Evolutionary conservation across 2,797 vertebrate species (phyloP).

Genomic region (Sebastes glaucus): DNA sequence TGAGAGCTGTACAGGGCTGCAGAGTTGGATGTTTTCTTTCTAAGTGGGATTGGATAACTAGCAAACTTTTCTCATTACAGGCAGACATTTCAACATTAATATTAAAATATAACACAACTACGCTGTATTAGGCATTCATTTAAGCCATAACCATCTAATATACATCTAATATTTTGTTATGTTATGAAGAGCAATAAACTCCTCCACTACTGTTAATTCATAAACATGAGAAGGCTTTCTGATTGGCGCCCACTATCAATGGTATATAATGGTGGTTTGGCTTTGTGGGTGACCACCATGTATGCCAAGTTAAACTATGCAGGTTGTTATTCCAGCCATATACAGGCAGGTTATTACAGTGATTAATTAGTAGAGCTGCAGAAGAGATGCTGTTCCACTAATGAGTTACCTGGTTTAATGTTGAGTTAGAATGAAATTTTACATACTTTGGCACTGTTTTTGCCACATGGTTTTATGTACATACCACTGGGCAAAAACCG

Average conservation of each 20-base stretch:
- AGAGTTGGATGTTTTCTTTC: background rate
- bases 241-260: background rate
- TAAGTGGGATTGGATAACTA: background rate
- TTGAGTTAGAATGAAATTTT: background rate
- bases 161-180: background rate
- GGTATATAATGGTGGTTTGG: background rate
- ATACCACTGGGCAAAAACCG: background rate
- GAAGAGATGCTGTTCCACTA: background rate
- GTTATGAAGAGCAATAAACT: background rate
- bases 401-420: background rate
- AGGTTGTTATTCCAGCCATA: background rate
- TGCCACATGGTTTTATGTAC: background rate
- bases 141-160: background rate
- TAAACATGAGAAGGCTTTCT: background rate
- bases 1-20: constrained; percentile 7
- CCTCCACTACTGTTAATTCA: background rate
- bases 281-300: background rate
- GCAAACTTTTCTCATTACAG: constrained; percentile 5
- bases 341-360: background rate
- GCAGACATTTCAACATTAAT: background rate
- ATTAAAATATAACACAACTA: background rate
- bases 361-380: background rate
- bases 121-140: background rate
- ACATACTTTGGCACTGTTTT: too few species aligned
- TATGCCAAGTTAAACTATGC: background rate